phyloP scores from a whole-genome alignment of 2,113 vertebrate species.

The Mystacornis crossleyi region DNA sequence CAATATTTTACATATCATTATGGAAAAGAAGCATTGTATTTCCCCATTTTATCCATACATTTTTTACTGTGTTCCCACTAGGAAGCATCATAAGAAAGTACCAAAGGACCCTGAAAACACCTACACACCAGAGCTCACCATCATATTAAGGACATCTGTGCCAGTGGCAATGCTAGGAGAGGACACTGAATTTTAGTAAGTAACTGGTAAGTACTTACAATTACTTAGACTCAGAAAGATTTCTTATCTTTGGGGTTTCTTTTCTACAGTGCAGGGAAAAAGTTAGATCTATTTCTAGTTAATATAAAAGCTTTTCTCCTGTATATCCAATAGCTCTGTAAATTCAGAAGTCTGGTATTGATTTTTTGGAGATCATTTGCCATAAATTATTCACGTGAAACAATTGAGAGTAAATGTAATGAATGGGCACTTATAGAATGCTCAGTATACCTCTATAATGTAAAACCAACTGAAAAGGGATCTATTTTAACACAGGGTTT shows the following conservation, averaged over 20 bases:
- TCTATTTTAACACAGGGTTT: background rate
- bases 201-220: background rate
- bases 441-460: background rate
- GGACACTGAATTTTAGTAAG: background rate
- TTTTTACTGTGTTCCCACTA: background rate
- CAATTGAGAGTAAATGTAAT: background rate
- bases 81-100: background rate
- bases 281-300: background rate
- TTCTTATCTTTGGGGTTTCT: background rate
- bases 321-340: background rate
- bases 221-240: background rate
- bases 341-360: slow-evolving; percentile 21
- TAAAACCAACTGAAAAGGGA: background rate
- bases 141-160: background rate
- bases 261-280: background rate
- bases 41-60: background rate
- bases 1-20: background rate
- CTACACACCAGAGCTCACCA: fast-evolving
- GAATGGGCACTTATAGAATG: background rate
- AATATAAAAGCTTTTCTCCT: slow-evolving; percentile 5
- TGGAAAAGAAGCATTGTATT: background rate
- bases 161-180: background rate
- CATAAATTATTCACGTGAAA: slow-evolving; percentile 10
- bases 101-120: background rate
- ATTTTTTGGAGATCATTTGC: slow-evolving; percentile 1